Evolutionary conservation across 2,113 vertebrate genomes (phyloP), one percentile per base, ranked within the genome.

Genomic region (Ploceus nigricollis): DNA sequence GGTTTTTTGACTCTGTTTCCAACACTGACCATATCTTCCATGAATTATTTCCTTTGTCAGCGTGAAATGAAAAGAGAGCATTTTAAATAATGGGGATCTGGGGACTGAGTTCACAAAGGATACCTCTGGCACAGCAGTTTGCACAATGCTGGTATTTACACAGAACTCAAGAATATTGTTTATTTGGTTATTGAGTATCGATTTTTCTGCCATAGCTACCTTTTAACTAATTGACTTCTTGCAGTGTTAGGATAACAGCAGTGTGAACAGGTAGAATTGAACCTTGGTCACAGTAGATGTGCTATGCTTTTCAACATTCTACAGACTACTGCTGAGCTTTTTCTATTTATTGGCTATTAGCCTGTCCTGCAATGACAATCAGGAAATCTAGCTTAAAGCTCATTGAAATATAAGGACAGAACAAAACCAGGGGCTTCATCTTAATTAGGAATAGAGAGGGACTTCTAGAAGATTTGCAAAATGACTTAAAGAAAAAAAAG

Each of bases 201-300:
- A 86, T 80, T 93, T 87, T 91, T 90, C 76, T 83, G 21, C 44
- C 31, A 77, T 51, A 90, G 33, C 47, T 66, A 56, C 35, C 12
- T 82, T 90, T 87, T 95, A 90, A 82, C 93, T 93, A 95, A 86
- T 91, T 82, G 45, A 40, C 35, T 82, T 78, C 37, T 84, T 88
- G 33, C 58, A 80, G 27, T 73, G 50, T 56, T 82, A 60, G 48
- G 53, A 54, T 50, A 70, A 33, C 37, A 73, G 17, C 5, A 2
- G 9, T 19, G 33, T 35, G n/a, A 80, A 63, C 13, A 70, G 53
- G n/a, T 30, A 51, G 51, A 88, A 83, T 22, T 82, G 35, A 93
- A 65, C 11, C 21, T 47, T 30, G 47, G 3, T 70, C 20, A 4
- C 42, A 77, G 42, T 12, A 40, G 15, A 54, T 8, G 20, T 13